Evolutionary conservation across 1,140 invertebrate genomes (phyloP).

Genomic region (Orussus abietinus): DNA sequence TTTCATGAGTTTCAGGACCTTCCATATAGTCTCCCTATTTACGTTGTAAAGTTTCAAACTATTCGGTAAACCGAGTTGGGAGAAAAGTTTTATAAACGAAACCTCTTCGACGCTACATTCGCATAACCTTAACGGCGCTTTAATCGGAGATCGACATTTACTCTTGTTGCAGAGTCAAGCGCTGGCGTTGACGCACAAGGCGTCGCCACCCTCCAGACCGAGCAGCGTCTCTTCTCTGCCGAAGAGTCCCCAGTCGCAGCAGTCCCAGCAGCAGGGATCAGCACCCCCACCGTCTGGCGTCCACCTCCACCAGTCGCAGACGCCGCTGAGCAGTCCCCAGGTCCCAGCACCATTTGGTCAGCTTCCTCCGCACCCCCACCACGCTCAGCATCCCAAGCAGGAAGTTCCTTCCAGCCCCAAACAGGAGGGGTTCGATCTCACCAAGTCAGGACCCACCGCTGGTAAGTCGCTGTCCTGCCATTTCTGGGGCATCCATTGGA

Average conservation of each 20-base stretch:
- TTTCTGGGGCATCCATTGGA: too few relatives aligned
- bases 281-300: conserved; percentile 26
- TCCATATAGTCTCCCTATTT: too few relatives aligned
- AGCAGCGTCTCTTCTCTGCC: conserved; percentile 49
- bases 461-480: too few relatives aligned
- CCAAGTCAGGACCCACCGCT: conserved; percentile 54
- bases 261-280: conserved; percentile 35
- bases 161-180: conserved; percentile 59
- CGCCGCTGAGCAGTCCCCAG: conserved; percentile 29
- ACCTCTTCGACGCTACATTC: too few relatives aligned
- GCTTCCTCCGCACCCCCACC: conserved; percentile 8
- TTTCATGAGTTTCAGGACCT: too few relatives aligned
- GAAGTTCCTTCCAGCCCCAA: conserved; percentile 56
- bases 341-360: conserved; percentile 14
- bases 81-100: too few relatives aligned
- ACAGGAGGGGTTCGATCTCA: conserved; percentile 62
- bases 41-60: too few relatives aligned
- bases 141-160: too few relatives aligned
- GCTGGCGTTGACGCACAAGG: conserved; percentile 59
- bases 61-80: too few relatives aligned
- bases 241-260: conserved; percentile 43
- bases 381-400: conserved; percentile 50
- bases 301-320: conserved; percentile 42
- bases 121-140: too few relatives aligned
- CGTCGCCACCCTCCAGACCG: conserved; percentile 52